These are phyloP conservation scores for Ataeniobius toweri DNA, from an alignment of 2,797 vertebrate species.

Conservation along the genomic window DNA sequence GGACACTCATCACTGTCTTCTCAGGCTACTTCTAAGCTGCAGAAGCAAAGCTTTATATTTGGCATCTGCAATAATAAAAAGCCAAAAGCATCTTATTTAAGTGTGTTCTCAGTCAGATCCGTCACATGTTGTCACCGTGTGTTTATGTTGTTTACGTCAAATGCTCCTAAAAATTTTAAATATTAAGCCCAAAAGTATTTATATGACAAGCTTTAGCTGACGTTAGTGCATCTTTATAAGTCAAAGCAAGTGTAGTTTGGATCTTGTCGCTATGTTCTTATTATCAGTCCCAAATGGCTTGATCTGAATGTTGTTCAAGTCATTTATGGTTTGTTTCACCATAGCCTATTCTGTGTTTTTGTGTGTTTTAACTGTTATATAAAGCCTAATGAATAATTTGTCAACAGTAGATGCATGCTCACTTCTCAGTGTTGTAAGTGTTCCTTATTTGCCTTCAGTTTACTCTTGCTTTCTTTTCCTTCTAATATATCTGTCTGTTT, in stretches of 20 bases:
- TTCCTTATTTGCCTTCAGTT: constrained; percentile 74
- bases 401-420: constrained; percentile 73
- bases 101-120: constrained; percentile 59
- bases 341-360: constrained; percentile 35
- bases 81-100: constrained; percentile 45
- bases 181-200: not conserved
- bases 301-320: constrained; percentile 17
- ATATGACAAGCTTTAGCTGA: not conserved
- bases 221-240: constrained; percentile 1
- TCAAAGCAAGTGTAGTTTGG: constrained; percentile 1
- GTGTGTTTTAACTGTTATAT: constrained; percentile 29
- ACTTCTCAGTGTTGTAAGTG: constrained; percentile 67
- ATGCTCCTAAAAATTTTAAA: constrained; percentile 1
- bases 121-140: constrained; percentile 70
- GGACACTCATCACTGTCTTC: constrained; percentile 79
- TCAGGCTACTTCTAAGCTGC: constrained; percentile 38
- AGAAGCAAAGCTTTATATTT: constrained; percentile 18
- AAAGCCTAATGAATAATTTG: constrained; percentile 22
- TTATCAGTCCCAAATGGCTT: constrained; percentile 24
- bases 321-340: constrained; percentile 7
- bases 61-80: not conserved
- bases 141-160: constrained; percentile 59
- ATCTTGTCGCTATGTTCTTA: constrained; percentile 36
- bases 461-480: constrained; percentile 56
- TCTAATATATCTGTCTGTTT: constrained; percentile 70